Percentiles rank a stretch among this genome's conserved stretches.
phyloP scores from a whole-genome alignment of 2,113 vertebrate species.

The Scophthalmus maximus region DNA sequence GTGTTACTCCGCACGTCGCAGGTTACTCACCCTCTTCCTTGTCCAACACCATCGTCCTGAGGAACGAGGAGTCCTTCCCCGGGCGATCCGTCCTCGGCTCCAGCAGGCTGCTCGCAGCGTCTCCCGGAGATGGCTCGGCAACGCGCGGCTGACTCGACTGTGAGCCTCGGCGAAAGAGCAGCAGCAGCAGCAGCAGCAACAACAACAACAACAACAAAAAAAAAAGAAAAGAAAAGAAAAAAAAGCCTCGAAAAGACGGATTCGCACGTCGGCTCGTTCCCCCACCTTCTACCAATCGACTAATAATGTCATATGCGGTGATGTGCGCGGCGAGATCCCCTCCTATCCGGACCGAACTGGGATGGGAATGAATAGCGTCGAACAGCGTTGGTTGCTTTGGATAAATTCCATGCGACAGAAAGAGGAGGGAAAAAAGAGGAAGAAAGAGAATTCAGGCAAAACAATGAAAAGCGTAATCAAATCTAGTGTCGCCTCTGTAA shows the following conservation, averaged over 20 bases:
- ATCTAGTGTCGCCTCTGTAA: constrained; percentile 64
- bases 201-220: constrained; percentile 65
- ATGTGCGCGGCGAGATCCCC: constrained; percentile 61
- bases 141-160: constrained; percentile 71
- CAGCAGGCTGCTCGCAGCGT: constrained; percentile 82
- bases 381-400: constrained; percentile 69
- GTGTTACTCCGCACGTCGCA: constrained; percentile 35
- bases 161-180: no score
- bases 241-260: constrained; percentile 66
- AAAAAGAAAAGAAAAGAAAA: background rate
- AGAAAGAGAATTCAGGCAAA: no score
- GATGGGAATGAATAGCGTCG: constrained; percentile 71
- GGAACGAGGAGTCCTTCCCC: constrained; percentile 87
- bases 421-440: constrained; percentile 1
- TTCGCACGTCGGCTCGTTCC: constrained; percentile 59
- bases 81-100: constrained; percentile 90
- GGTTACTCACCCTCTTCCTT: constrained; percentile 98
- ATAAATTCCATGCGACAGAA: constrained; percentile 80
- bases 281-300: constrained; percentile 52
- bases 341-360: constrained; percentile 69
- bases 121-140: constrained; percentile 75
- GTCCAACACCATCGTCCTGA: constrained; percentile 99
- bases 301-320: constrained; percentile 56
- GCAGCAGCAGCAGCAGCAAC: no score
- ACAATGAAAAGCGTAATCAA: constrained; percentile 66